Conservation (phyloP, 2,113 vertebrate species). For the Sylvia atricapilla region DNA sequence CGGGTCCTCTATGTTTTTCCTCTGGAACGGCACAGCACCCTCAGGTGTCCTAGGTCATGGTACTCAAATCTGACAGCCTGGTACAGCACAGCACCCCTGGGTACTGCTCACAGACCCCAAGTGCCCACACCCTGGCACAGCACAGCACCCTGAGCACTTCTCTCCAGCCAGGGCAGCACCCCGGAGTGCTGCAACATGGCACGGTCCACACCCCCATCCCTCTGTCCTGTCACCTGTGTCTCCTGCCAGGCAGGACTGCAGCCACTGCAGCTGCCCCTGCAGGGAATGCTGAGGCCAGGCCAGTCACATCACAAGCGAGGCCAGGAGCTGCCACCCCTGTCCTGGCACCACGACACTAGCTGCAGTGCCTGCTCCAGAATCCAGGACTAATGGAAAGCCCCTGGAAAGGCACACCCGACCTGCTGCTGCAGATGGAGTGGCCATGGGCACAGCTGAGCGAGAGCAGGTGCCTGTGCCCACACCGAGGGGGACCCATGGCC, state of each 20-base stretch:
- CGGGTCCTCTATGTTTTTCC: not conserved
- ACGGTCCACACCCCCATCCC: not conserved
- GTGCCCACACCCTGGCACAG: not conserved
- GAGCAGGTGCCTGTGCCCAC: not conserved
- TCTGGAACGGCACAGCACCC: not conserved
- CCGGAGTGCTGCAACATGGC: not conserved
- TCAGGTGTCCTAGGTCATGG: accelerated
- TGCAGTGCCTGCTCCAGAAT: accelerated
- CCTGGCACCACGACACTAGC: not conserved
- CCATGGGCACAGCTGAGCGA: accelerated
- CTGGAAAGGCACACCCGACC: not conserved
- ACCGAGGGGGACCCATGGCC: not conserved
- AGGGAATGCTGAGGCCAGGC: not conserved
- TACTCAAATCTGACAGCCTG: not conserved
- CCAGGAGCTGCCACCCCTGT: not conserved
- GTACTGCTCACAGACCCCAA: not conserved
- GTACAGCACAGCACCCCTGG: not conserved
- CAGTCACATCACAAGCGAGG: not conserved
- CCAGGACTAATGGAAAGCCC: not conserved
- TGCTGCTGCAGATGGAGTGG: accelerated
- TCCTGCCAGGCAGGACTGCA: not conserved
- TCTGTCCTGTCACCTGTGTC: accelerated
- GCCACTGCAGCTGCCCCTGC: not conserved
- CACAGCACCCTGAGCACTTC: not conserved
- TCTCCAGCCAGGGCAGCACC: not conserved